Evolutionary conservation across 64 coral and sea anemone species (phyloP).

Genomic region (Montipora foliosa): DNA sequence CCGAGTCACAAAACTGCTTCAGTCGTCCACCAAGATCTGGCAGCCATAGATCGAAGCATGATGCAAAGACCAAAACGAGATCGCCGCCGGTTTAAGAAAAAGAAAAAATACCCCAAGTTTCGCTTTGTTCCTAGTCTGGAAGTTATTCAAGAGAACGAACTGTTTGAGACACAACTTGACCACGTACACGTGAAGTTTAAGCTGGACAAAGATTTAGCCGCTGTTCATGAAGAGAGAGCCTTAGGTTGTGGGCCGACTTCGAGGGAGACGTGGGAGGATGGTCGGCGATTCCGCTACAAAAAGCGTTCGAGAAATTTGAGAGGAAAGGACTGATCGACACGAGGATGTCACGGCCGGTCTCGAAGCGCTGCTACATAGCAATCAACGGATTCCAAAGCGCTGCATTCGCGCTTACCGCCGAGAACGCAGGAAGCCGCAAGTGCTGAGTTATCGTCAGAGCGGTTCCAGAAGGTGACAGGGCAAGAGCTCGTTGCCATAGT

Average conservation of each 20-base stretch:
- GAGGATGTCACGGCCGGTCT: not conserved
- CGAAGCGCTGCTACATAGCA: not conserved
- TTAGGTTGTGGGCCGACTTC: not conserved
- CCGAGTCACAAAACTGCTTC: slow-evolving; percentile 31
- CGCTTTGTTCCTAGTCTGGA: slow-evolving; percentile 66
- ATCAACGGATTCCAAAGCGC: not conserved
- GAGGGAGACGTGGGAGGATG: not conserved
- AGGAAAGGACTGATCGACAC: not conserved
- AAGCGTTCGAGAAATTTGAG: not conserved
- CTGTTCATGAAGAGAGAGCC: slow-evolving; percentile 44
- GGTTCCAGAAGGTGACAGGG: too few species aligned
- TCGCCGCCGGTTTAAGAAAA: slow-evolving; percentile 48
- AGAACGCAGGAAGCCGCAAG: too few species aligned
- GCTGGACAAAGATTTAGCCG: slow-evolving; percentile 1
- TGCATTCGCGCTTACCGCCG: not conserved
- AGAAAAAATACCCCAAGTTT: slow-evolving; percentile 49
- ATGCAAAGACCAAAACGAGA: slow-evolving; percentile 45
- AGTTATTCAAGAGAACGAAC: slow-evolving; percentile 64
- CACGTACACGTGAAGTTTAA: not conserved
- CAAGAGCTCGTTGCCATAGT: too few species aligned
- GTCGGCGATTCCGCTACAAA: slow-evolving; percentile 1
- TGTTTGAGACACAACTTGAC: slow-evolving; percentile 20
- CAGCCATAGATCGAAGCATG: slow-evolving; percentile 11
- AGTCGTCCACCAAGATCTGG: slow-evolving; percentile 31
- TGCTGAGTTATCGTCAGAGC: too few species aligned